Evolutionary conservation across 2,888 invertebrate genomes (phyloP).

Genomic region (Hymenopus coronatus): DNA sequence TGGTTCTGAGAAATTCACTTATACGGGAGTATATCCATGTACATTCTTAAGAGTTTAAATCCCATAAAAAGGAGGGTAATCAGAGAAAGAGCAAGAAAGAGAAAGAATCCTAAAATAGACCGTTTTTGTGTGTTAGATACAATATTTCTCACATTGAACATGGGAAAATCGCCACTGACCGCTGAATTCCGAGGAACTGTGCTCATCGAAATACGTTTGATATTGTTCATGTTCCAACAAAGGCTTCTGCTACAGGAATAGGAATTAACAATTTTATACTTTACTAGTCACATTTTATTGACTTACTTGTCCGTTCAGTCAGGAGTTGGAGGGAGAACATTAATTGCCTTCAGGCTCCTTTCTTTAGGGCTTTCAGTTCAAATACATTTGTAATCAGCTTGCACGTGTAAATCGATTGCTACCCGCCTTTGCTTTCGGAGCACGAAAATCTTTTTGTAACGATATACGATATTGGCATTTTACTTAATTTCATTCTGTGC

Average conservation of each 20-base stretch:
- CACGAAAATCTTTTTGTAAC: background rate
- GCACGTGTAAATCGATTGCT: background rate
- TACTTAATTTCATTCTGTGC: background rate
- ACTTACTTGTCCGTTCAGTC: background rate
- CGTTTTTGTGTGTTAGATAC: no score
- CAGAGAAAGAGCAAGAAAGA: no score
- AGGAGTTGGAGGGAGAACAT: background rate
- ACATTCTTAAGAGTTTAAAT: no score
- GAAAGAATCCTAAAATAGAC: no score
- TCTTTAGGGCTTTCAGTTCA: background rate
- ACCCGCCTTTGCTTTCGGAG: background rate
- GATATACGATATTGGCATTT: background rate
- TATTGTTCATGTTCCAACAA: background rate
- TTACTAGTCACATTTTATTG: background rate
- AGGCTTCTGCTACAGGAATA: background rate
- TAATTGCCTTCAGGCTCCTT: background rate
- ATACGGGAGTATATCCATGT: no score
- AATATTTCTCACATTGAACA: no score
- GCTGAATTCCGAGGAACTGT: background rate
- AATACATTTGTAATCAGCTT: background rate
- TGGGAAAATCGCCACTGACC: background rate
- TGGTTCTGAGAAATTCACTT: no score
- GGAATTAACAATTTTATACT: background rate
- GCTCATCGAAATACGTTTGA: background rate
- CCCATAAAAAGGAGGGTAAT: no score